These are phyloP conservation scores for Lucifuga dentata DNA, from an alignment of 2,113 vertebrate genomes.

Conservation along the genomic window DNA sequence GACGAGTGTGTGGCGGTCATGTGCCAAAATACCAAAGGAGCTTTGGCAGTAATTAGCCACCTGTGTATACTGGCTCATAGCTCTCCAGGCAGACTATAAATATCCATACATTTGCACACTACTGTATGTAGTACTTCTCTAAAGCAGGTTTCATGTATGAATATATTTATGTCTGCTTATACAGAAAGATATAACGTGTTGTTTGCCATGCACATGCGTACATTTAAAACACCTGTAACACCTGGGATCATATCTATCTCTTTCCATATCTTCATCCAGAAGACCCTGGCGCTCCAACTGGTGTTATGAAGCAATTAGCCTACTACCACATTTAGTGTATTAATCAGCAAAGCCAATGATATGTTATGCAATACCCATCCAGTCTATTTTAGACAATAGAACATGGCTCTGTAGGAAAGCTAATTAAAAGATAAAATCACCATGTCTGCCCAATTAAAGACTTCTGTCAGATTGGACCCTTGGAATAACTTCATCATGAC, in stretches of 20 bases:
- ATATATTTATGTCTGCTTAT: slow-evolving; percentile 27
- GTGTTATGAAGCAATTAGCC: slow-evolving; percentile 68
- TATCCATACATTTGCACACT: slow-evolving; percentile 71
- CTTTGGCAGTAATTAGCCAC: slow-evolving; percentile 74
- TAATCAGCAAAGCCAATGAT: slow-evolving; percentile 71
- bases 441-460: slow-evolving; percentile 75
- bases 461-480: slow-evolving; percentile 71
- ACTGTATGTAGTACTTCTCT: slow-evolving; percentile 42
- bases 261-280: slow-evolving; percentile 47
- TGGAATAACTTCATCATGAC: slow-evolving; percentile 73
- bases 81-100: slow-evolving; percentile 70
- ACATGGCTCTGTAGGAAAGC: slow-evolving; percentile 65
- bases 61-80: slow-evolving; percentile 72
- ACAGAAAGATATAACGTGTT: slow-evolving; percentile 5
- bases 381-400: slow-evolving; percentile 75
- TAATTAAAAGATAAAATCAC: slow-evolving; percentile 83
- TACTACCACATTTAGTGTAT: slow-evolving; percentile 63
- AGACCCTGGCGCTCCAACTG: slow-evolving; percentile 35
- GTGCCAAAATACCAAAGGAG: slow-evolving; percentile 76
- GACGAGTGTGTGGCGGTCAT: slow-evolving; percentile 63
- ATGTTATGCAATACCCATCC: slow-evolving; percentile 76
- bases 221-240: background rate
- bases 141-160: slow-evolving; percentile 19
- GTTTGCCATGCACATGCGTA: slow-evolving; percentile 31
- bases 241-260: slow-evolving; percentile 33